These are phyloP conservation scores for Caenorhabditis sp. DNA, from an alignment of 2,888 invertebrate genomes.

Conservation along the genomic window DNA sequence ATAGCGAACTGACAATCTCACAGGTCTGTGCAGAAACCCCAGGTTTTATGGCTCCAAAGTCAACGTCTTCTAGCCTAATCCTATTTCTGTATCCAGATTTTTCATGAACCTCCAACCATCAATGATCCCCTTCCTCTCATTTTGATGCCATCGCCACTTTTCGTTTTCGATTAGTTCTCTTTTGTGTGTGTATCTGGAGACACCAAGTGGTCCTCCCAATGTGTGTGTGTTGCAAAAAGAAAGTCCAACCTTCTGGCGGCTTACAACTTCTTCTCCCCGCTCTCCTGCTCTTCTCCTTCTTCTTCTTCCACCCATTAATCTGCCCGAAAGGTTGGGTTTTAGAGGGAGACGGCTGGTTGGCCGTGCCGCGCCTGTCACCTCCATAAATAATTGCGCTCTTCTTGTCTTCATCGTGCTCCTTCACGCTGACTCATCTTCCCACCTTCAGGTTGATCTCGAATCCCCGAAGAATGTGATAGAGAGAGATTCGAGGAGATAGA, in stretches of 20 bases:
- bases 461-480: conserved; percentile 15
- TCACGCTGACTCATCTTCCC: conserved; percentile 54
- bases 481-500: conserved; percentile 7
- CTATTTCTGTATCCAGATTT: not conserved
- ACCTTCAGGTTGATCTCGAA: conserved; percentile 8
- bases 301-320: conserved; percentile 42
- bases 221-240: conserved; percentile 52
- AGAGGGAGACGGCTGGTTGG: conserved; percentile 37
- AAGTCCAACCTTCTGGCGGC: conserved; percentile 47
- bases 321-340: conserved; percentile 57
- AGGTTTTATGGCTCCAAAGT: too few species aligned
- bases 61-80: not conserved
- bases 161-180: conserved; percentile 41
- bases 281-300: not conserved
- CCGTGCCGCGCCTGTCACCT: conserved; percentile 59
- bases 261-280: conserved; percentile 49
- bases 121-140: conserved; percentile 33
- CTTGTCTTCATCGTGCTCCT: conserved; percentile 26
- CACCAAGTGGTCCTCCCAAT: conserved; percentile 51
- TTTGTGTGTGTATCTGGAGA: conserved; percentile 31
- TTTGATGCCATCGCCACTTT: not conserved
- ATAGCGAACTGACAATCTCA: too few species aligned
- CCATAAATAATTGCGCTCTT: conserved; percentile 64
- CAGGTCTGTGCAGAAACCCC: too few species aligned
- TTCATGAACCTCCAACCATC: conserved; percentile 29